A percentile compares a stretch with the other conserved stretches of the same genome.
Conservation (phyloP, 2,888 invertebrate species). For the Melipona bicolor region DNA sequence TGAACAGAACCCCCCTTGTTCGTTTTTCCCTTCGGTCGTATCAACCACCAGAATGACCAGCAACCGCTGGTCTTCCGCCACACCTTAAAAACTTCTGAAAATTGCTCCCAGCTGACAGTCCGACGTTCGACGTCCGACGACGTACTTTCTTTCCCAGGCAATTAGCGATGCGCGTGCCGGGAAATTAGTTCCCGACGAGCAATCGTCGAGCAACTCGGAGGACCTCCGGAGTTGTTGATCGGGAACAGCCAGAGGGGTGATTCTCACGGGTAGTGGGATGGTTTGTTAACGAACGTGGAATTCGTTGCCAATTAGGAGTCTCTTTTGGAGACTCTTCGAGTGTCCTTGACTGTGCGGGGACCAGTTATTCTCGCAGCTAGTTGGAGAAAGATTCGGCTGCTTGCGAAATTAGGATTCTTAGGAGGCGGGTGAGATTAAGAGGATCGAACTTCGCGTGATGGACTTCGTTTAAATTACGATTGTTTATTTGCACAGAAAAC, state of each 20-base stretch:
- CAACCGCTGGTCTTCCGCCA: neutral
- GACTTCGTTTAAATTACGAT: too few relatives aligned
- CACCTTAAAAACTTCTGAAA: conserved; percentile 11
- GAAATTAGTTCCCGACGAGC: conserved; percentile 59
- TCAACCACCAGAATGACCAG: conserved; percentile 17
- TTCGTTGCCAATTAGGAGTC: conserved; percentile 17
- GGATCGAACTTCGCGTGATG: too few relatives aligned
- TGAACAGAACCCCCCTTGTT: neutral
- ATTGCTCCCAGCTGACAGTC: conserved; percentile 30
- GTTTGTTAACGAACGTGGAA: conserved; percentile 36
- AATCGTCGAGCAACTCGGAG: conserved; percentile 22
- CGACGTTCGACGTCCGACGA: conserved; percentile 1
- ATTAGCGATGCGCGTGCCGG: conserved; percentile 49
- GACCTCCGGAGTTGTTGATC: neutral
- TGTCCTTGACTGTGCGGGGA: neutral
- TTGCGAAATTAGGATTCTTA: neutral
- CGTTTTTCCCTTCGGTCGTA: neutral
- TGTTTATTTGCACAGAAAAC: too few relatives aligned
- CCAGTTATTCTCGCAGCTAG: neutral
- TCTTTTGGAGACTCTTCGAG: conserved; percentile 3
- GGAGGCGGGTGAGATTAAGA: neutral
- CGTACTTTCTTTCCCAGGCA: conserved; percentile 38
- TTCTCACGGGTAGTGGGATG: neutral
- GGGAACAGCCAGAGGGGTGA: too few relatives aligned
- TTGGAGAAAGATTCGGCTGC: neutral